Conservation (phyloP, 2,113 vertebrate species). For the Cyanocitta stelleri region DNA sequence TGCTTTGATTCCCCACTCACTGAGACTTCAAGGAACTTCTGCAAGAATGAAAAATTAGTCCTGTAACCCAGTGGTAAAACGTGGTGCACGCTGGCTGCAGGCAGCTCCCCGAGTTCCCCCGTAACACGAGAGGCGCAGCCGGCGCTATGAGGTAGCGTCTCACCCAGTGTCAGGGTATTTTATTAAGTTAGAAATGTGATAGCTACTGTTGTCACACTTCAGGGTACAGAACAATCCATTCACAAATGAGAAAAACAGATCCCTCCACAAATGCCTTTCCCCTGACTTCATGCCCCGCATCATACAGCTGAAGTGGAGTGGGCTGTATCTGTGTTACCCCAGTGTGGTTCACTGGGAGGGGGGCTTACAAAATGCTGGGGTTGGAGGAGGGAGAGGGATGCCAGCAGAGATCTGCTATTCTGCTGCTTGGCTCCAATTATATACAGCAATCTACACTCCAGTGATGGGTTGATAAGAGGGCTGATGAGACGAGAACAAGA, state of each 20-base stretch:
- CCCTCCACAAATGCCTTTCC: slow-evolving; percentile 66
- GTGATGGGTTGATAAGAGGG: background rate
- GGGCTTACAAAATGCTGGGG: background rate
- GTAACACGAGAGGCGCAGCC: slow-evolving; percentile 67
- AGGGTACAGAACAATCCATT: slow-evolving; percentile 71
- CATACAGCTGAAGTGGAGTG: background rate
- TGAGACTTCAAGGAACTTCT: background rate
- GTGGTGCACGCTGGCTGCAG: background rate
- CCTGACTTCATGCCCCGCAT: slow-evolving; percentile 44
- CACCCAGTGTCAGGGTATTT: slow-evolving; percentile 68
- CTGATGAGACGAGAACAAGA: background rate
- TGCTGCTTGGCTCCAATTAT: background rate
- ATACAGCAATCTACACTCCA: background rate
- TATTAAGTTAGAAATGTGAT: slow-evolving; percentile 76
- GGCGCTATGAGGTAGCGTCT: slow-evolving; percentile 80
- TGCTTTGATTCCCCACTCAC: background rate
- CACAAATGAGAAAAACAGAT: slow-evolving; percentile 77
- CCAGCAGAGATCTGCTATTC: background rate
- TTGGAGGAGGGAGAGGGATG: background rate
- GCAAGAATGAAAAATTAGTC: background rate
- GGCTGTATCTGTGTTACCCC: slow-evolving; percentile 2
- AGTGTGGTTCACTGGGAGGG: background rate
- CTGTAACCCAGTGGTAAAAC: background rate
- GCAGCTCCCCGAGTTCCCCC: slow-evolving; percentile 8
- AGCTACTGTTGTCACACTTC: slow-evolving; percentile 74